Base-by-base conservation (phyloP, 2,113 vertebrate species). In the Prunella fulvescens region DNA sequence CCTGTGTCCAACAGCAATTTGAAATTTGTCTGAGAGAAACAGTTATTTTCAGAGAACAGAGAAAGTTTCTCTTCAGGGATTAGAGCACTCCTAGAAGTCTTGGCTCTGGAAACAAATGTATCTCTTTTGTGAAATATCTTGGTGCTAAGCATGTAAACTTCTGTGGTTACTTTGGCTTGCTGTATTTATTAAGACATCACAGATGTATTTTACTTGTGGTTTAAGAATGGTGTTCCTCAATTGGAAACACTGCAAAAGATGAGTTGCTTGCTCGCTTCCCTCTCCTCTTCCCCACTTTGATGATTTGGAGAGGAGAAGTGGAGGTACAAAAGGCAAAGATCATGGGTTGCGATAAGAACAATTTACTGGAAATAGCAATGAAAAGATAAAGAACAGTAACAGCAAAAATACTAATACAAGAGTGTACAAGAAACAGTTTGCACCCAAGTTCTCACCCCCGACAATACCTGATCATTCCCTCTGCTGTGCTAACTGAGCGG, bases 401-500 rank as follows among this genome's bases (percentile, higher is more conserved):
- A 53, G 78, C 39, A 54, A 40, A 16, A 76, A 40, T n/a, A 18
- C n/a, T 40, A n/a, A 53, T n/a, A 16, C 31, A 60, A 60, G 29
- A 53, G 40, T 39, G 28, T 67, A 22, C n/a, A 60, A 51, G n/a
- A 53, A 74, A 40, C 0, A 0, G 58, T 74, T 53, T 29, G 17
- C 24, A 31, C 13, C 16, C 2, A 1, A 45, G 24, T 61, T 82
- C 78, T 54, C 53, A 29, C 8, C 14, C 39, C 14, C 0, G 2
- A 15, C 17, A 47, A 19, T 13, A 47, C 17, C 11, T 17, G 14
- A 47, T 20, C 18, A 3, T n/a, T 60, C 28, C 16, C 19, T 25
- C n/a, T n/a, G n/a, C 37, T 1, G 0, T 11, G 22, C 16, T 29
- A 23, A 11, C 7, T 0, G 0, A 17, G 7, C 28, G n/a, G 29